Evolutionary conservation across 2,797 vertebrate species (phyloP).

Genomic region (Nannoperca australis): DNA sequence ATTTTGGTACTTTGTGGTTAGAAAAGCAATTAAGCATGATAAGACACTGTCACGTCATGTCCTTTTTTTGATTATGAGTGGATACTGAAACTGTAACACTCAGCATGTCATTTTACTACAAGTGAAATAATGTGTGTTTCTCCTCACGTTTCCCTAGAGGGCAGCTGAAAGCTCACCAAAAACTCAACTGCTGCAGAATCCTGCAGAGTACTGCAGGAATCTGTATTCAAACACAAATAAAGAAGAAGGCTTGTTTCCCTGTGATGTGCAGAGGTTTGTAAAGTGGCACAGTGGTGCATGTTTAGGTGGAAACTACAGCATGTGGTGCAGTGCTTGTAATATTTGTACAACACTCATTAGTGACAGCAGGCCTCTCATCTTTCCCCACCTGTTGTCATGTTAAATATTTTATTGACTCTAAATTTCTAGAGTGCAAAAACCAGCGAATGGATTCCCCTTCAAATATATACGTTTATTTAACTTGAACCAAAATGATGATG

Average conservation of each 20-base stretch:
- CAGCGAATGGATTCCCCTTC: background rate
- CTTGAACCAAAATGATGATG: conserved; percentile 10
- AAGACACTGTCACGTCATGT: background rate
- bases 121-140: conserved; percentile 23
- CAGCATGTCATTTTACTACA: background rate
- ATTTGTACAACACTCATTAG: background rate
- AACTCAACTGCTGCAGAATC: background rate
- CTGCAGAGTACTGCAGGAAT: background rate
- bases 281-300: too few species aligned
- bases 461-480: conserved; percentile 17
- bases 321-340: background rate
- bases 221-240: background rate
- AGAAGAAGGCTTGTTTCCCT: background rate
- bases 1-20: background rate
- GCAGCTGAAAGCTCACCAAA: conserved; percentile 36
- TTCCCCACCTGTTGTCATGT: background rate
- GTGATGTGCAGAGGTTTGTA: background rate
- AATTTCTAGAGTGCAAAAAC: background rate
- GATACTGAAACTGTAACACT: conserved; percentile 14
- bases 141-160: conserved; percentile 32
- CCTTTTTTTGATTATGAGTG: conserved; percentile 1
- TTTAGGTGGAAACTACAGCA: background rate
- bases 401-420: background rate
- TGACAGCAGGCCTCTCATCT: background rate
- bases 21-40: background rate